A percentile compares a stretch with the other conserved stretches of the same genome.
Evolutionary conservation across 2,113 vertebrate species (phyloP).

Genomic region (Leptodactylus fuscus): DNA sequence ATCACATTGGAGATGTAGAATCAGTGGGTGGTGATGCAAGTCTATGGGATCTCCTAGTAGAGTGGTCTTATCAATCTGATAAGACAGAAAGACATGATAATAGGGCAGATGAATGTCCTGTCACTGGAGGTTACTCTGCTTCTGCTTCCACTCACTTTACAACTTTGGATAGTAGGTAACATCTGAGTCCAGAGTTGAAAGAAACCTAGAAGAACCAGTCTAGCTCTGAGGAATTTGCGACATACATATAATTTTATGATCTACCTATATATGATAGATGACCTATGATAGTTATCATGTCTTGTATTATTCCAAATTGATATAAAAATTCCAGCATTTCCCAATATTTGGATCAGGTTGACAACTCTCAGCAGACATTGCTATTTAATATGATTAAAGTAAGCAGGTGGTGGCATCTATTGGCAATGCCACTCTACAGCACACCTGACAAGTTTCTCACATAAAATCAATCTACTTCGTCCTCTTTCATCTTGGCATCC

Average conservation of each 20-base stretch:
- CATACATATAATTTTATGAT: too few relatives aligned
- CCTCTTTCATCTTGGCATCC: background rate
- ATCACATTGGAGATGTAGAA: background rate
- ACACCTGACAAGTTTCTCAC: too few relatives aligned
- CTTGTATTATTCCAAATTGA: too few relatives aligned
- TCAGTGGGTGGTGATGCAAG: background rate
- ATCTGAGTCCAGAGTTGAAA: background rate
- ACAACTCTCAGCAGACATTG: too few relatives aligned
- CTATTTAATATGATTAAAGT: too few relatives aligned
- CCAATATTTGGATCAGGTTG: too few relatives aligned
- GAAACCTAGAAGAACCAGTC: background rate
- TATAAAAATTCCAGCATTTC: too few relatives aligned
- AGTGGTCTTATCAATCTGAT: conserved; percentile 32
- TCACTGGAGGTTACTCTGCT: conserved; percentile 7
- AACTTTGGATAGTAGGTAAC: background rate
- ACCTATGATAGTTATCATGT: too few relatives aligned
- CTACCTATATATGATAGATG: too few relatives aligned
- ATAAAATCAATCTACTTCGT: background rate
- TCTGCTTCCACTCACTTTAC: background rate
- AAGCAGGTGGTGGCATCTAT: background rate
- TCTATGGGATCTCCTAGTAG: background rate
- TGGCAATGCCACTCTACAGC: background rate
- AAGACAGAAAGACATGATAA: conserved; percentile 1
- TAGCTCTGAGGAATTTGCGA: too few relatives aligned
- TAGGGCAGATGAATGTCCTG: background rate